Evolutionary conservation across 53 echinoderm and acorn worm species (phyloP), one percentile per base, ranked within the genome.

Genomic region (Echinarachnius parma): DNA sequence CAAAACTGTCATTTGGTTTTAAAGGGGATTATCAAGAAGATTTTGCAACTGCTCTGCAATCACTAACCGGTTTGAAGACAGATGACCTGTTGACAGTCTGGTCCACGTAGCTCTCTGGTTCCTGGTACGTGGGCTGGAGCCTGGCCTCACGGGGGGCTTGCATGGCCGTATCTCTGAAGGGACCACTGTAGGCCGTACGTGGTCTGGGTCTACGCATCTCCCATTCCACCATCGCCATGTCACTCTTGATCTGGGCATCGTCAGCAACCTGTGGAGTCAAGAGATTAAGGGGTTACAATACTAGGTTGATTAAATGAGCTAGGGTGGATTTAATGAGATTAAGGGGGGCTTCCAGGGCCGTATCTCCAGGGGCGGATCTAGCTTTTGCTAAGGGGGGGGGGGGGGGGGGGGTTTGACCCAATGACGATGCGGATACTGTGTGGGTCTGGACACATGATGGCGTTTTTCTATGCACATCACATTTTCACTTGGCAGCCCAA

Each of bases 191-290:
- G 1, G 79, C 66, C 9, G 87, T 76, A 4, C 74, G 81, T 10
- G 83, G 82, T 25, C 85, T 82, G 4, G 84, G 83, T 57, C 92
- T 82, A 11, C 80, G 48, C 50, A 88, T 65, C 30, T 77, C 49
- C 85, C 91, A 91, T 42, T 98, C 91, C 34, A 92, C 46, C 49
- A 82, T 68, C 53, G 87, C 84, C n/a, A 86, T 77, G 54, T 90
- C 94, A 56, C 72, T 83, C 62, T 49, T 77, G 13, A 93, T 64
- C 5, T 62, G 64, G 19, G 85, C 76, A 36, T 88, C 83, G 29
- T 75, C 87, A 75, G 68, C 87, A 79, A 89, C 52, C 68, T 68
- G 13, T 9, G 50, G 11, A 19, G 11, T 49, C 4, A 49, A 18
- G 39, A 13, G 39, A 13, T 5, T 13, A 39, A 39, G 7, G 13